These are phyloP conservation scores for Helogale parvula DNA, from an alignment of 2,113 vertebrate species.

Conservation along the genomic window DNA sequence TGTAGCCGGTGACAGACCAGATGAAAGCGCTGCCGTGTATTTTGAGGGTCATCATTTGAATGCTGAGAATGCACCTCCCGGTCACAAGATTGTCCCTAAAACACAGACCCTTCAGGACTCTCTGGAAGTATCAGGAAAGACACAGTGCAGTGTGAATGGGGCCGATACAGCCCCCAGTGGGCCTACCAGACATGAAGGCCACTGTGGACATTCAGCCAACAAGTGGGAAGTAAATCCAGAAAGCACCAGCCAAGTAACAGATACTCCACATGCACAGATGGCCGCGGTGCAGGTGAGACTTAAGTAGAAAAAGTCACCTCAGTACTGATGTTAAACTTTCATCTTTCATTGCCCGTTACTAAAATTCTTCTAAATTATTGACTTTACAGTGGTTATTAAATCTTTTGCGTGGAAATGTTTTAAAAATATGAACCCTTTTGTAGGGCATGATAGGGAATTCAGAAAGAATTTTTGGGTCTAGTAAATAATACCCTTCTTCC, in stretches of 20 bases:
- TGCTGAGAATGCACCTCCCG: accelerated
- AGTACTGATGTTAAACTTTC: not conserved
- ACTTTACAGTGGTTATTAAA: not conserved
- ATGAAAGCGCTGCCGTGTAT: not conserved
- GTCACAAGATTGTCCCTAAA: not conserved
- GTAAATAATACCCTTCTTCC: not conserved
- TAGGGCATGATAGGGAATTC: not conserved
- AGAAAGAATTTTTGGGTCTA: not conserved
- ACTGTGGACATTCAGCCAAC: not conserved
- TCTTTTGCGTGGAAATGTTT: not conserved
- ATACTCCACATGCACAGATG: conserved; percentile 44
- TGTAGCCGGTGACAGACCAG: not conserved
- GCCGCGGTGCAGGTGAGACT: conserved; percentile 84
- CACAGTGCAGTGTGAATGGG: accelerated
- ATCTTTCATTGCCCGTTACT: conserved; percentile 1
- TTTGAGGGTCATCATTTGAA: not conserved
- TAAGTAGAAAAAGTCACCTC: not conserved
- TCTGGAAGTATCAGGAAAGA: accelerated
- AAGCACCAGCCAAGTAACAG: not conserved
- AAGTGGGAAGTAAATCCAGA: not conserved
- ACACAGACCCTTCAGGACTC: not conserved
- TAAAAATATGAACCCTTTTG: not conserved
- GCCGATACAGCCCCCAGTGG: not conserved
- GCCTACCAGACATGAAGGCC: accelerated
- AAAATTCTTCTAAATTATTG: not conserved